A percentile compares a stretch with the other conserved stretches of the same genome.
phyloP scores from a whole-genome alignment of 2,888 invertebrate species.

The Caenorhabditis doughertyi region DNA sequence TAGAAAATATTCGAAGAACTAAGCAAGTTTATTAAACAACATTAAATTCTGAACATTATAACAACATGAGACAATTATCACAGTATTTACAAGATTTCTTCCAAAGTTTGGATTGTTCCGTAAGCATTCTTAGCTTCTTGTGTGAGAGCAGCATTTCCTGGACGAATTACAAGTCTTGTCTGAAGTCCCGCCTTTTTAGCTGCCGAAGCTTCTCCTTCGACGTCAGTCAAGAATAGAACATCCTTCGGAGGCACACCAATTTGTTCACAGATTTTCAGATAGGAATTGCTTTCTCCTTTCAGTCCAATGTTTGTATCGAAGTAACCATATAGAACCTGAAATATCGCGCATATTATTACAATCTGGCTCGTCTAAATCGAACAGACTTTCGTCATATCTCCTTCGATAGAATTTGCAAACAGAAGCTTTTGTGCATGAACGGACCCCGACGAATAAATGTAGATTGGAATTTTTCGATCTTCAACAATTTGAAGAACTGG shows the following conservation, averaged over 20 bases:
- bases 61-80: not conserved
- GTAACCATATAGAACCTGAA: constrained; percentile 88
- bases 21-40: not conserved
- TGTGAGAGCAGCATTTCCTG: constrained; percentile 89
- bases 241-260: constrained; percentile 87
- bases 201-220: constrained; percentile 91
- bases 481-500: constrained; percentile 88
- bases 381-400: constrained; percentile 88
- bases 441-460: constrained; percentile 94
- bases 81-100: constrained; percentile 57
- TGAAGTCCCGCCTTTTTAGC: constrained; percentile 89
- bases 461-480: constrained; percentile 88
- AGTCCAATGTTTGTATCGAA: constrained; percentile 92
- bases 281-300: constrained; percentile 90
- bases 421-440: constrained; percentile 92
- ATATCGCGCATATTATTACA: constrained; percentile 45
- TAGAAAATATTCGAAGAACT: not conserved
- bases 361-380: not conserved
- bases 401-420: constrained; percentile 89
- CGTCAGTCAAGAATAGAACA: constrained; percentile 92
- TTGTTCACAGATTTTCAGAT: constrained; percentile 88
- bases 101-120: constrained; percentile 54
- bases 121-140: constrained; percentile 84
- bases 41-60: not conserved
- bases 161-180: constrained; percentile 88